Evolutionary conservation across 2,113 vertebrate genomes (phyloP).

Genomic region (Chloropsis cyanopogon): DNA sequence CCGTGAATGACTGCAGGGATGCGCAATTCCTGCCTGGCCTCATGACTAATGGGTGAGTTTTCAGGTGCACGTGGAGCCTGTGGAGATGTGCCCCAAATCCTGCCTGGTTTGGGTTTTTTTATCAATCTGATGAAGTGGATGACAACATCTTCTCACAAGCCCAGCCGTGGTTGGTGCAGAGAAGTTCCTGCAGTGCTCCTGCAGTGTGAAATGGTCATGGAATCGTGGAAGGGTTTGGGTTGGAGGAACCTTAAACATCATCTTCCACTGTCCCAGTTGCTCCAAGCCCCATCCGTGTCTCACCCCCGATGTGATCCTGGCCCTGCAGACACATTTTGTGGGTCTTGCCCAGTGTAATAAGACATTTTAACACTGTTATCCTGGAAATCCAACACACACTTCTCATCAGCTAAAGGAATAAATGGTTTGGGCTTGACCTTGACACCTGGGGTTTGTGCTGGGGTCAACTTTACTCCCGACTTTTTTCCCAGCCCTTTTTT

Average conservation of each 20-base stretch:
- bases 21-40: not conserved
- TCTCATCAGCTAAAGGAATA: not conserved
- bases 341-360: fast-evolving
- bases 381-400: not conserved
- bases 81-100: not conserved
- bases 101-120: not conserved
- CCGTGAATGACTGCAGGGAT: constrained; percentile 15
- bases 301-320: fast-evolving
- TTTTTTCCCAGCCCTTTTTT: not conserved
- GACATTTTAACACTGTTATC: not conserved
- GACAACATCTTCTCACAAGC: not conserved
- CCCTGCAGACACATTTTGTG: not conserved
- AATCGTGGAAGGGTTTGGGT: not conserved
- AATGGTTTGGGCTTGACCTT: not conserved
- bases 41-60: constrained; percentile 4
- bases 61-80: constrained; percentile 28
- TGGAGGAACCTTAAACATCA: not conserved
- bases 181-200: not conserved
- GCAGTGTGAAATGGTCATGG: fast-evolving
- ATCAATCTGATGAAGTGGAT: fast-evolving
- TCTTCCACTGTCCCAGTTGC: fast-evolving
- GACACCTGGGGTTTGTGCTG: not conserved
- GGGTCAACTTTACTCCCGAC: not conserved
- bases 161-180: not conserved
- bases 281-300: fast-evolving